Percentiles rank a stretch among this genome's conserved stretches.
Conservation (phyloP, 1,140 invertebrate species). For the Nasonia longicornis region DNA sequence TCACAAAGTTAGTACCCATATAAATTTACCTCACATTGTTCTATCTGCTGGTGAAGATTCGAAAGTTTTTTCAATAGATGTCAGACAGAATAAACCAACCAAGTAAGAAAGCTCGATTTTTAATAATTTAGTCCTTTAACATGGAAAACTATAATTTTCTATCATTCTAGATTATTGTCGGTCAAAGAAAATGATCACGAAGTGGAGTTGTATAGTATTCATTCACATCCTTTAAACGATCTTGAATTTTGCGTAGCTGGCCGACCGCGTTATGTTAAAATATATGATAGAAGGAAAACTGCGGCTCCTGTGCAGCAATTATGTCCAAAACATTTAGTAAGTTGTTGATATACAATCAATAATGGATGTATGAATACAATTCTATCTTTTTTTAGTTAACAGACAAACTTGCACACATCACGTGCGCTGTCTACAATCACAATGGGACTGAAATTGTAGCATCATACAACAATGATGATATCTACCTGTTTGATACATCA, state of each 20-base stretch:
- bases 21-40: conserved; percentile 81
- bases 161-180: conserved; percentile 73
- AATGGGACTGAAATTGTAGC: conserved; percentile 91
- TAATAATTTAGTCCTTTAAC: too few relatives aligned
- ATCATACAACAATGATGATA: conserved; percentile 93
- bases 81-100: conserved; percentile 77
- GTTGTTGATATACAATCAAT: neutral
- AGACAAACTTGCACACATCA: conserved; percentile 74
- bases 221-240: conserved; percentile 82
- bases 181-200: conserved; percentile 74
- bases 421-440: conserved; percentile 91
- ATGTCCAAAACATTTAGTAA: conserved; percentile 72
- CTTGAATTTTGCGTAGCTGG: conserved; percentile 88
- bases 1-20: conserved; percentile 83
- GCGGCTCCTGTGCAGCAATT: conserved; percentile 67
- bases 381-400: conserved; percentile 45
- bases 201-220: conserved; percentile 87
- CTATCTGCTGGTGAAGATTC: conserved; percentile 92
- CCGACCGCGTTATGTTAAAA: conserved; percentile 71
- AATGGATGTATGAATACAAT: conserved; percentile 4
- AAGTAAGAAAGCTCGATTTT: conserved; percentile 69
- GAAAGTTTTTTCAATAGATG: conserved; percentile 83
- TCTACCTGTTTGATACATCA: conserved; percentile 89
- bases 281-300: conserved; percentile 80
- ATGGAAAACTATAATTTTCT: neutral